Percentiles rank a stretch among this genome's conserved stretches.
phyloP scores from a whole-genome alignment of 2,113 vertebrate species.

The Pygoscelis antarcticus region DNA sequence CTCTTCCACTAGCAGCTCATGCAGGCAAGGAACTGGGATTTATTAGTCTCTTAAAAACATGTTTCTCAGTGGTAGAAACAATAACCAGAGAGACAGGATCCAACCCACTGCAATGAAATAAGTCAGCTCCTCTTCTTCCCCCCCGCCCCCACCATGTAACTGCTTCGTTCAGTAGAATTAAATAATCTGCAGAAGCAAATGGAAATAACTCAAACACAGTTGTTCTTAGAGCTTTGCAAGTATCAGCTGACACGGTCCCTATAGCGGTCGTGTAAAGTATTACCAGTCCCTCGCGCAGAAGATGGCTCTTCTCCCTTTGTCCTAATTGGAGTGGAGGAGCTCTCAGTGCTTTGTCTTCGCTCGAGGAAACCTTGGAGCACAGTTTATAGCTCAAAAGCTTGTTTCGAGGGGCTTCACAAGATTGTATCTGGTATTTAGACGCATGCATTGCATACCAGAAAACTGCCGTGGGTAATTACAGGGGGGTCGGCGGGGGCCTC shows the following conservation, averaged over 20 bases:
- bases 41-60: accelerated
- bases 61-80: background rate
- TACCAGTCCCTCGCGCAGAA: background rate
- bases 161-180: background rate
- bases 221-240: background rate
- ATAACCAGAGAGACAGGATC: background rate
- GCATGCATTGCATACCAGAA: accelerated
- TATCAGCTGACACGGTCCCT: too few species aligned
- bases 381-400: background rate
- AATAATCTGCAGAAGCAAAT: background rate
- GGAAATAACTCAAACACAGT: accelerated
- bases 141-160: background rate
- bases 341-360: background rate
- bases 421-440: too few species aligned
- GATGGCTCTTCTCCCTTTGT: background rate
- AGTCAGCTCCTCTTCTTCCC: background rate
- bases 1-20: too few species aligned
- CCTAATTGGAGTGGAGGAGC: background rate
- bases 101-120: background rate
- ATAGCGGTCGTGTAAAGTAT: accelerated
- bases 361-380: background rate
- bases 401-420: background rate
- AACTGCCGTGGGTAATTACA: accelerated
- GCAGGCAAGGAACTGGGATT: background rate
- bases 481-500: background rate